Evolutionary conservation across 2,888 invertebrate species (phyloP).

Genomic region (Thera obeliscata): DNA sequence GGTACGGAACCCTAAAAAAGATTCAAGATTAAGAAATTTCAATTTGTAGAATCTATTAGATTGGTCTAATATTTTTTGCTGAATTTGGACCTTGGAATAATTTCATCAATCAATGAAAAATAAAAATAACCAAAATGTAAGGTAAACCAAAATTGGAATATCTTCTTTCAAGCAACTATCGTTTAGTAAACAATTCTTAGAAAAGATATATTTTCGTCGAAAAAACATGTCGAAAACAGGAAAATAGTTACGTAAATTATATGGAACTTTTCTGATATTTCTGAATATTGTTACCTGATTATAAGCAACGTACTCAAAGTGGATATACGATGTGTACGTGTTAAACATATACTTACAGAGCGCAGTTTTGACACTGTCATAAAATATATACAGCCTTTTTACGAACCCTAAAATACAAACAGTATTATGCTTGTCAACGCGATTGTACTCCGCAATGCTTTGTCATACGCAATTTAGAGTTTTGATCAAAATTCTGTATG

Average conservation of each 20-base stretch:
- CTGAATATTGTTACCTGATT: constrained; percentile 13
- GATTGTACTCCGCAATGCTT: constrained; percentile 29
- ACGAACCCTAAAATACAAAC: constrained; percentile 35
- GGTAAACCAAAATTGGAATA: too few relatives aligned
- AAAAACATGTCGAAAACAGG: constrained; percentile 11
- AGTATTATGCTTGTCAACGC: constrained; percentile 35
- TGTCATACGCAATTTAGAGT: constrained; percentile 25
- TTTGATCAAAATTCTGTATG: constrained; percentile 12
- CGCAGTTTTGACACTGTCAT: constrained; percentile 27
- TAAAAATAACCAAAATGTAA: too few relatives aligned
- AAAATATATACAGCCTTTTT: constrained; percentile 41
- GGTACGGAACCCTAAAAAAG: too few relatives aligned
- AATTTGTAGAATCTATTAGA: too few relatives aligned
- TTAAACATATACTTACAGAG: constrained; percentile 31
- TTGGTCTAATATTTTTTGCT: too few relatives aligned
- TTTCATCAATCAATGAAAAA: too few relatives aligned
- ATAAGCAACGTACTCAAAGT: background rate
- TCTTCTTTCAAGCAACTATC: too few relatives aligned
- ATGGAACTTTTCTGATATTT: background rate
- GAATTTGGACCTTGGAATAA: too few relatives aligned
- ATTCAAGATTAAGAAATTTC: too few relatives aligned
- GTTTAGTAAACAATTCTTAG: too few relatives aligned
- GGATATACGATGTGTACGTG: constrained; percentile 5
- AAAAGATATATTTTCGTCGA: background rate
- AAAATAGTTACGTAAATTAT: constrained; percentile 8